A percentile compares a stretch with the other conserved stretches of the same genome.
Conservation (phyloP, 2,113 vertebrate genomes). For the Toxotes jaculatrix region DNA sequence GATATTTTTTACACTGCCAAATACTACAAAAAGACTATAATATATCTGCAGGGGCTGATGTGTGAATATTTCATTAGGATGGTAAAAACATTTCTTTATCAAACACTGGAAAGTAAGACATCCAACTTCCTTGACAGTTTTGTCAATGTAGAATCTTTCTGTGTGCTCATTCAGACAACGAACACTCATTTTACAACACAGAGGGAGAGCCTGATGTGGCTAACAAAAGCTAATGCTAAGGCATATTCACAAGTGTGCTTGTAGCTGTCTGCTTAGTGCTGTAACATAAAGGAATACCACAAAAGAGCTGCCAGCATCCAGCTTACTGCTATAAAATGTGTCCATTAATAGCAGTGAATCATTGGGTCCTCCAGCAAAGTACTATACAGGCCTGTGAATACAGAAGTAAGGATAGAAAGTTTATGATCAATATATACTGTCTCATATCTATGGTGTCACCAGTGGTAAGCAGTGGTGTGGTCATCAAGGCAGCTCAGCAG, state of each 20-base stretch:
- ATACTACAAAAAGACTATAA: neutral
- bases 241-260: neutral
- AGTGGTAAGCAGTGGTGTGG: neutral
- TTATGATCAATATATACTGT: neutral
- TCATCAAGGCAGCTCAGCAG: neutral
- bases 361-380: neutral
- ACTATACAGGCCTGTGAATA: neutral
- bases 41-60: neutral
- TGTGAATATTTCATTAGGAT: neutral
- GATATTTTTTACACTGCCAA: neutral
- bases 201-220: neutral
- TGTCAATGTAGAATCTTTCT: neutral
- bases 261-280: neutral
- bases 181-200: neutral
- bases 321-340: constrained; percentile 5
- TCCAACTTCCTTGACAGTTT: neutral
- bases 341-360: neutral
- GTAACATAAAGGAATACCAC: neutral
- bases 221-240: neutral
- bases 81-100: neutral
- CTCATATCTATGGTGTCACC: neutral
- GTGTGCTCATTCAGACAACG: neutral
- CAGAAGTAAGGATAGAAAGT: neutral
- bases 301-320: neutral
- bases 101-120: neutral